These are phyloP conservation scores for Cydia amplana DNA, from an alignment of 1,140 invertebrate genomes.

Conservation along the genomic window DNA sequence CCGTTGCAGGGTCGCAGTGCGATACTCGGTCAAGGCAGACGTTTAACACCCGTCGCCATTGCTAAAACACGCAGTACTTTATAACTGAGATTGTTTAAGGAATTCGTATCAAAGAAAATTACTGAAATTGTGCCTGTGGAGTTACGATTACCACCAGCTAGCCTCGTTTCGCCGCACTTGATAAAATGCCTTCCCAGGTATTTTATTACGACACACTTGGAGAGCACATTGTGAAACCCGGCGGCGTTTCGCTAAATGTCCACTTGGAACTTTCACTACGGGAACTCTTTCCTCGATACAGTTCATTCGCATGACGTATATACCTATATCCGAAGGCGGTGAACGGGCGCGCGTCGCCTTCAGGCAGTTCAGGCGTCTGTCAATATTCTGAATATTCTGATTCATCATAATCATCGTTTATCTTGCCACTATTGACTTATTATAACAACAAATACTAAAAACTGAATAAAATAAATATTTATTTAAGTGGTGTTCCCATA, in stretches of 20 bases:
- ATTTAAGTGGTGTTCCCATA: no score
- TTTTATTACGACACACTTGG: conserved; percentile 48
- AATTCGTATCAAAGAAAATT: conserved; percentile 37
- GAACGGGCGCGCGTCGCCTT: conserved; percentile 5
- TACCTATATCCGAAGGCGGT: conserved; percentile 25
- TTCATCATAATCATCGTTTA: conserved; percentile 2
- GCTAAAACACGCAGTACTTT: conserved; percentile 30
- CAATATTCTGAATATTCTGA: conserved; percentile 3
- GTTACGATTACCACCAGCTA: conserved; percentile 31
- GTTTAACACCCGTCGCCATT: conserved; percentile 35
- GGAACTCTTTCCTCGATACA: conserved; percentile 39
- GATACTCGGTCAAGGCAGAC: conserved; percentile 47
- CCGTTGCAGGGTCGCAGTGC: conserved; percentile 45
- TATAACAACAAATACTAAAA: no score
- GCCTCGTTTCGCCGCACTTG: conserved; percentile 40
- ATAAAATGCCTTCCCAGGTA: conserved; percentile 50
- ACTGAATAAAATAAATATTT: no score
- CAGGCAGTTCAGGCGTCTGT: conserved; percentile 13
- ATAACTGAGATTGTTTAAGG: conserved; percentile 36
- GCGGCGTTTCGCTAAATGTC: conserved; percentile 45
- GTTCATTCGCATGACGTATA: conserved; percentile 12
- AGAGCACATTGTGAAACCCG: conserved; percentile 46
- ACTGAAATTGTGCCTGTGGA: conserved; percentile 35
- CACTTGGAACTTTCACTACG: conserved; percentile 45
- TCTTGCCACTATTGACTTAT: neutral